Conservation (phyloP, 2,888 invertebrate species). For the Heliconius sara region DNA sequence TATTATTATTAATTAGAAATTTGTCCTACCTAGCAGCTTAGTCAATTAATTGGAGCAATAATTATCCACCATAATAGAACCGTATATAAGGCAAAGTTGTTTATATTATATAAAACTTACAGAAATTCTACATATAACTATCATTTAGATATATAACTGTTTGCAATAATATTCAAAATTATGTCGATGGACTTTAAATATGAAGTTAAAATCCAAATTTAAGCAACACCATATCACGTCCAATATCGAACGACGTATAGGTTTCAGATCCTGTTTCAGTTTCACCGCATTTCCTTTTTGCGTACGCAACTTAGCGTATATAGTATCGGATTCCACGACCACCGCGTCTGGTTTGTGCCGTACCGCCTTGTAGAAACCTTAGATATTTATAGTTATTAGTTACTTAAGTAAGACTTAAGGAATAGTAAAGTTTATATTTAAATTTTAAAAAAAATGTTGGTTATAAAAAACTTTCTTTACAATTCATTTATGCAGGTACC, state of each 20-base stretch:
- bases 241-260: constrained; percentile 35
- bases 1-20: no score
- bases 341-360: constrained; percentile 39
- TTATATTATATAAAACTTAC: no score
- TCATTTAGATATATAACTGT: background rate
- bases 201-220: background rate
- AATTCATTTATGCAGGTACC: background rate
- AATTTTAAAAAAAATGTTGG: background rate
- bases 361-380: constrained; percentile 34
- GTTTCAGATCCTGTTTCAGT: constrained; percentile 43
- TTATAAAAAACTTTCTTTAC: background rate
- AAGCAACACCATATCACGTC: background rate
- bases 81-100: no score
- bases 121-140: background rate
- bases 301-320: constrained; percentile 37
- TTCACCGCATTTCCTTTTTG: constrained; percentile 45
- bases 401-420: constrained; percentile 11
- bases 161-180: background rate
- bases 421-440: background rate
- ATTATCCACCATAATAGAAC: no score
- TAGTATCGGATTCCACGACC: constrained; percentile 36
- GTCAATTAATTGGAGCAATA: no score
- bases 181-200: background rate
- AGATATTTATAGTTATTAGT: constrained; percentile 10
- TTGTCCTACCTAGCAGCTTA: no score